Percentiles rank a stretch among this genome's conserved stretches.
phyloP scores from a whole-genome alignment of 2,113 vertebrate species.

The Probosciger aterrimus region DNA sequence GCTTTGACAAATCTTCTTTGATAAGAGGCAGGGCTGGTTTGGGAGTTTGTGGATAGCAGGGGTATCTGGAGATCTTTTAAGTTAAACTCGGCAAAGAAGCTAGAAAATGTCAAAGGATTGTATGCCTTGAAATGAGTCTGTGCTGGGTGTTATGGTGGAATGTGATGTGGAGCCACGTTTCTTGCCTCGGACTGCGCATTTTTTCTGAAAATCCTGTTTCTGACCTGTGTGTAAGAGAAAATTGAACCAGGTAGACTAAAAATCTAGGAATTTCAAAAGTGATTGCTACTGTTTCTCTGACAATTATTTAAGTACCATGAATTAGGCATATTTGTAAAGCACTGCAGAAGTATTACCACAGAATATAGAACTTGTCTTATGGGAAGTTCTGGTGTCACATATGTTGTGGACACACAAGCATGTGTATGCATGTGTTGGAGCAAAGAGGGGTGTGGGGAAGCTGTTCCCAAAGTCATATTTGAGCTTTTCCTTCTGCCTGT shows the following conservation, averaged over 20 bases:
- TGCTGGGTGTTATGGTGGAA: neutral
- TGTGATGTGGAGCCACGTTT: neutral
- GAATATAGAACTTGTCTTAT: neutral
- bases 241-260: neutral
- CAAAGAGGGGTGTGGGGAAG: neutral
- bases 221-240: neutral
- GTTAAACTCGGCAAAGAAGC: neutral
- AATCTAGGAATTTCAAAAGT: neutral
- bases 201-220: neutral
- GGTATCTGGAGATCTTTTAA: neutral
- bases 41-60: neutral
- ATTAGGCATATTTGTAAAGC: neutral
- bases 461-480: rapidly evolving
- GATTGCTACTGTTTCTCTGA: neutral
- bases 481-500: neutral
- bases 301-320: rapidly evolving
- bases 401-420: rapidly evolving
- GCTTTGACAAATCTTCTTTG: neutral
- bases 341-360: neutral
- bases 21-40: neutral
- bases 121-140: neutral
- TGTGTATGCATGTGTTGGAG: rapidly evolving
- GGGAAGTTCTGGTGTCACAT: neutral
- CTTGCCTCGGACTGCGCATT: neutral
- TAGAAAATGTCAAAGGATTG: neutral